phyloP scores from a whole-genome alignment of 1,140 invertebrate genomes.

The Pachypeltis micranthus region DNA sequence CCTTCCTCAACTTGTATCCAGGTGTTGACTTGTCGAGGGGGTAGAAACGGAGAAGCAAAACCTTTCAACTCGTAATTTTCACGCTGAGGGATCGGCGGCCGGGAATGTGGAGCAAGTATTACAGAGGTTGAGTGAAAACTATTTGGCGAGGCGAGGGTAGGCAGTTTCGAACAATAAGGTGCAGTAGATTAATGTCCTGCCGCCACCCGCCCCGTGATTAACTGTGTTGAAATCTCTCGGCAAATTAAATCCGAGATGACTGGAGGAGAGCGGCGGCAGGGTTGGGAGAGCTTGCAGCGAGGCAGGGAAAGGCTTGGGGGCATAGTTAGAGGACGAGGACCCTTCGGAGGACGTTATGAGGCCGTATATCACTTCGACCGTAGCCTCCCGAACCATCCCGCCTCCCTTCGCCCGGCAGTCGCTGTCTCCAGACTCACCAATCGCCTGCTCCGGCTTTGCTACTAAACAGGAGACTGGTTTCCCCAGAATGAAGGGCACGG shows the following conservation, averaged over 20 bases:
- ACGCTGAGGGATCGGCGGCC: background rate
- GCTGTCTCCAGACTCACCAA: too few relatives aligned
- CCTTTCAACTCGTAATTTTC: background rate
- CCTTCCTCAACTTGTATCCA: too few relatives aligned
- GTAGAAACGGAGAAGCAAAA: too few relatives aligned
- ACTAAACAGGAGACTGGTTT: too few relatives aligned
- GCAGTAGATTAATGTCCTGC: slow-evolving; percentile 4
- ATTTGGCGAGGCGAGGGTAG: background rate
- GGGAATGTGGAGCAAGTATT: slow-evolving; percentile 3
- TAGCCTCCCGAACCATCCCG: too few relatives aligned
- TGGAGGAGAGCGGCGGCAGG: background rate
- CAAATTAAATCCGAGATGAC: slow-evolving; percentile 9
- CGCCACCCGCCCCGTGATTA: slow-evolving; percentile 2
- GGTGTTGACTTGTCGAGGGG: too few relatives aligned
- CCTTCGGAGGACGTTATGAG: slow-evolving; percentile 9
- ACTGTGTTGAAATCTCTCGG: slow-evolving; percentile 7
- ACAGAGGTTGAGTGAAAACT: slow-evolving; percentile 8
- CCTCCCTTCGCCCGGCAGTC: too few relatives aligned
- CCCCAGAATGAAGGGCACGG: too few relatives aligned
- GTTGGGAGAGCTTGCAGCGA: background rate
- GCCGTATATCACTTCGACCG: background rate
- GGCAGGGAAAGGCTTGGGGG: background rate
- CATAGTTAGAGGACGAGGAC: slow-evolving; percentile 7
- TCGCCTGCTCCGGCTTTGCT: too few relatives aligned
- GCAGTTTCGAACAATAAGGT: background rate